Evolutionary conservation across 2,888 invertebrate genomes (phyloP).

Genomic region (Scelioninae gen. 1): DNA sequence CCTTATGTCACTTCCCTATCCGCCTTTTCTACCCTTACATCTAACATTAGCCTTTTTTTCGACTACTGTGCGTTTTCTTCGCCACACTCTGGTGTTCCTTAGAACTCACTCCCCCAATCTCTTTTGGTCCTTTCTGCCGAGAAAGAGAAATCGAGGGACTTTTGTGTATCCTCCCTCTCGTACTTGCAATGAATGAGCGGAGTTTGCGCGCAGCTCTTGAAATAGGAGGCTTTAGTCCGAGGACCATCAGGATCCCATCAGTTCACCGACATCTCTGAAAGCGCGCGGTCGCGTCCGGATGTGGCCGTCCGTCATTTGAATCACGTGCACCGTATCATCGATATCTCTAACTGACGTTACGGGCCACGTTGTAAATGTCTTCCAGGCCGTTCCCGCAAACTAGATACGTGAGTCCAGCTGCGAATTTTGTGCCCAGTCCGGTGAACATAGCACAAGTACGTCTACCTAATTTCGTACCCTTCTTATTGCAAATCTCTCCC

Average conservation of each 20-base stretch:
- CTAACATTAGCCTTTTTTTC: constrained; percentile 61
- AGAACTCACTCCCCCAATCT: constrained; percentile 6
- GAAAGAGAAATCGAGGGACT: constrained; percentile 66
- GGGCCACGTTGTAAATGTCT: constrained; percentile 65
- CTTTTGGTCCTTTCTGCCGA: constrained; percentile 38
- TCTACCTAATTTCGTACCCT: neutral
- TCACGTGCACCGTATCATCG: constrained; percentile 75
- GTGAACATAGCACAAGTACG: constrained; percentile 56
- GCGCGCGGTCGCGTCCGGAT: constrained; percentile 76
- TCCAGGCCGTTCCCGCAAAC: constrained; percentile 52
- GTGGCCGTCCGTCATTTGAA: constrained; percentile 65
- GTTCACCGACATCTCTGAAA: constrained; percentile 81
- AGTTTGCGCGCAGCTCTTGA: constrained; percentile 76
- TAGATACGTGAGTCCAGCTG: constrained; percentile 60
- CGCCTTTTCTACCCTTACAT: constrained; percentile 3
- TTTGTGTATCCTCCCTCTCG: constrained; percentile 66
- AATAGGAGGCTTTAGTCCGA: constrained; percentile 71
- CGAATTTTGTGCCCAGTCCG: constrained; percentile 45
- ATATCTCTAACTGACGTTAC: constrained; percentile 56
- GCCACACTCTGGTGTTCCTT: constrained; percentile 26
- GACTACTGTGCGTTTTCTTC: constrained; percentile 56
- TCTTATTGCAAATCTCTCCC: no score
- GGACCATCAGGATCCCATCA: constrained; percentile 81
- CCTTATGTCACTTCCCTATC: neutral
- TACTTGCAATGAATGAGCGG: constrained; percentile 68